Evolutionary conservation across 2,113 vertebrate species (phyloP), one percentile per base, ranked within the genome.

Genomic region (Brachyistius frenatus): DNA sequence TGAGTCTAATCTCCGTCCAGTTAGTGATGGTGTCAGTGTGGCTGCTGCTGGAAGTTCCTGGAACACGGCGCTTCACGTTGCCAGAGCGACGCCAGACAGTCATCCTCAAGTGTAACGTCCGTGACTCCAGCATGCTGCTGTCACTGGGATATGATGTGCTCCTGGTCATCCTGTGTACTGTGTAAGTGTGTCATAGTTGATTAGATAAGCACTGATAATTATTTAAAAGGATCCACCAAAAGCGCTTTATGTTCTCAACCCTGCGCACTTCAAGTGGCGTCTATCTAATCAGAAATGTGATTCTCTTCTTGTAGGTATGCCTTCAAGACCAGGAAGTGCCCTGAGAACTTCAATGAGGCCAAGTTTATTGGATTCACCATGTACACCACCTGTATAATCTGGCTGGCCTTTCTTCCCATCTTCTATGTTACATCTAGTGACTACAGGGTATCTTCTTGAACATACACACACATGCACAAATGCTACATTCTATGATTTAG

Each of bases 401-500:
- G 98, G 98, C 94, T 99, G 94, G 98, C 98, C 44, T 99, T 99
- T 89, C 96, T 99, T 47, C 98, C 98, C 15, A 99, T 99, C 94
- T 99, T 99, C 94, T 99, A 99, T 78, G 98, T 99, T 90, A 99
- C 98, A n/a, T 99, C 98, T 46, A 99, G 97, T 80, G 98, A 99
- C 93, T 99, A 99, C 96, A 97, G 98, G 95, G 98, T 99, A 96
- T 92, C 94, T 15, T 49, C 62, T 61, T 70, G 1, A 53, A 64
- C n/a, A 55, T 33, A 57, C 52, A 57, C 30, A 75, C 35, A 44
- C 53, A 50, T 39, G n/a, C 46, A 71, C 0, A 52, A 33, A 4
- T 15, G 2, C 7, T 23, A 23, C 23, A 23, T 23, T 23, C 23
- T 23, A 23, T 23, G 23, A 23, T 52, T 52, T 52, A 52, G 49